phyloP scores from a whole-genome alignment of 2,888 invertebrate genomes.

The Limnephilus rhombicus region DNA sequence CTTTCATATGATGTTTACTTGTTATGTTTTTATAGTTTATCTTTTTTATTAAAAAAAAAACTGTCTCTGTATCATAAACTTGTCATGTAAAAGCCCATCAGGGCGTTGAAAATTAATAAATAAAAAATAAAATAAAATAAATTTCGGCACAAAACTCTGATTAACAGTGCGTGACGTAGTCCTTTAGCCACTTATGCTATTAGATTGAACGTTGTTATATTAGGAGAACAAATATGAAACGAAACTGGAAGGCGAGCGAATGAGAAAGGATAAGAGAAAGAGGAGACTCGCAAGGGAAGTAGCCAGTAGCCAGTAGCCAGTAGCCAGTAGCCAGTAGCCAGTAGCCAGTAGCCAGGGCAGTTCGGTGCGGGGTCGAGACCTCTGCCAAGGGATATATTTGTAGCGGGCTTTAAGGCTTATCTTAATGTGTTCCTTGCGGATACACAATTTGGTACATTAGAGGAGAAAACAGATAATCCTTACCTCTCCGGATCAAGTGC shows the following conservation, averaged over 20 bases:
- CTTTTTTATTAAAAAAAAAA: too few relatives aligned
- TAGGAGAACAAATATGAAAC: neutral
- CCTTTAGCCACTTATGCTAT: neutral
- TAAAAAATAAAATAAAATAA: too few relatives aligned
- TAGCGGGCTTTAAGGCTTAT: conserved; percentile 6
- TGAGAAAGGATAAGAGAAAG: neutral
- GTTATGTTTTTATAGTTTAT: too few relatives aligned
- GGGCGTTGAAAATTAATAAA: neutral
- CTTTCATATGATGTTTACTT: too few relatives aligned
- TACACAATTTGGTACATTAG: conserved; percentile 3
- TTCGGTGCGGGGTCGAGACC: neutral
- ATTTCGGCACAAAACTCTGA: neutral
- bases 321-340: neutral
- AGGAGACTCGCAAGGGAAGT: neutral
- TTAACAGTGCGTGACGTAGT: neutral
- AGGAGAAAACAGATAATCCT: neutral
- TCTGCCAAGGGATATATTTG: conserved; percentile 1
- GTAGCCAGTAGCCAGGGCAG: neutral
- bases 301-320: neutral
- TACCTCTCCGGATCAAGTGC: neutral
- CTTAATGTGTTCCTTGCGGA: conserved; percentile 25
- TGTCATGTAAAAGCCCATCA: too few relatives aligned
- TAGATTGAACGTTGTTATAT: neutral
- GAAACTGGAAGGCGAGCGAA: neutral
- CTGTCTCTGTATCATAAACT: too few relatives aligned